phyloP scores from a whole-genome alignment of 2,113 vertebrate species.

The Protobothrops mucrosquamatus region DNA sequence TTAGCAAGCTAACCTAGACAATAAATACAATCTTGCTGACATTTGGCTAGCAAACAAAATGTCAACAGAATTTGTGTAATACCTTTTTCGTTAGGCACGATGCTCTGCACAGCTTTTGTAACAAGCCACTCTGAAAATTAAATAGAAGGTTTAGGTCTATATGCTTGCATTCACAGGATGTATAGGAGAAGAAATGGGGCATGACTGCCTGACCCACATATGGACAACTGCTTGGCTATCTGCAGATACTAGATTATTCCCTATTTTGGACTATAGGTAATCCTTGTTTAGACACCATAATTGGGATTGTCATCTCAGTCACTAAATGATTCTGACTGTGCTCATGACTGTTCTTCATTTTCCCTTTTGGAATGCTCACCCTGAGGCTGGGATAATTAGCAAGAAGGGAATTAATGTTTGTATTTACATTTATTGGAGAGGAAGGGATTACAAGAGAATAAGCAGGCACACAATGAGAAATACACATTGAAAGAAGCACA shows the following conservation, averaged over 20 bases:
- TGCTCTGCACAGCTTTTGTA: neutral
- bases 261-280: neutral
- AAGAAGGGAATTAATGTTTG: neutral
- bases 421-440: neutral
- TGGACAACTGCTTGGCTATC: neutral
- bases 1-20: constrained; percentile 46
- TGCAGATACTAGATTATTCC: too few relatives aligned
- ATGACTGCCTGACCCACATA: neutral
- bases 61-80: neutral
- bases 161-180: neutral
- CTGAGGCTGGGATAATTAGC: neutral
- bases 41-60: constrained; percentile 2
- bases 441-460: neutral
- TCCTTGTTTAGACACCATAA: neutral
- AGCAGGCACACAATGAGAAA: neutral
- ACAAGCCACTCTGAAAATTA: neutral
- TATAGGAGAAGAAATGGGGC: neutral
- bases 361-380: neutral
- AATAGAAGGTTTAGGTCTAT: neutral
- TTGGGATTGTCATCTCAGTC: neutral
- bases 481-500: neutral
- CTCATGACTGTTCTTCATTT: neutral
- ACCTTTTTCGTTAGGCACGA: neutral
- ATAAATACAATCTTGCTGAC: constrained; percentile 45
- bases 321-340: neutral